Evolutionary conservation across 2,113 vertebrate genomes (phyloP).

Genomic region (Macquaria australasica): DNA sequence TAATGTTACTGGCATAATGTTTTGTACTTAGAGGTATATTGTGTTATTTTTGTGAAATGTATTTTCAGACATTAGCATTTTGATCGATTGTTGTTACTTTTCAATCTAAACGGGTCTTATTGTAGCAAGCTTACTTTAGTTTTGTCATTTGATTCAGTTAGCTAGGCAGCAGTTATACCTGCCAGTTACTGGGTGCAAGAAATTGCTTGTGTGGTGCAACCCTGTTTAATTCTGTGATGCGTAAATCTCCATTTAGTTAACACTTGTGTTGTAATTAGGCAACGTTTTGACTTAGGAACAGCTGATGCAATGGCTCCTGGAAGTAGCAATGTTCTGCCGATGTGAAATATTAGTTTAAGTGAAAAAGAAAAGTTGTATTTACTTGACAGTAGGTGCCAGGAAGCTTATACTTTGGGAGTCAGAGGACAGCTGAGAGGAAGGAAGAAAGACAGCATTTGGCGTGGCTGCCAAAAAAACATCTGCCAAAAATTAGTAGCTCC

Average conservation of each 20-base stretch:
- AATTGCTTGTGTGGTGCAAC: neutral
- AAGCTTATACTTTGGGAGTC: slow-evolving; percentile 33
- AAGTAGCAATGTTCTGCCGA: neutral
- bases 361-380: slow-evolving; percentile 13
- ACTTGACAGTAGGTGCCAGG: slow-evolving; percentile 24
- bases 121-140: neutral
- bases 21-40: neutral
- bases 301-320: neutral
- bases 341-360: slow-evolving; percentile 6
- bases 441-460: slow-evolving; percentile 32
- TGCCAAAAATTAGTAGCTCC: slow-evolving; percentile 63
- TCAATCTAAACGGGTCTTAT: neutral
- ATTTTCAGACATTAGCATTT: neutral
- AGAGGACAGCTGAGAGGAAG: slow-evolving; percentile 32
- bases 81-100: neutral
- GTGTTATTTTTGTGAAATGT: no score
- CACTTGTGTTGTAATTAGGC: neutral
- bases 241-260: neutral
- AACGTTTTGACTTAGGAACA: neutral
- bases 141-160: neutral
- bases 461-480: slow-evolving; percentile 54
- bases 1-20: neutral
- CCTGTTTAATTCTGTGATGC: neutral
- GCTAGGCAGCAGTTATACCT: neutral
- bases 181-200: neutral